A percentile compares a stretch with the other conserved stretches of the same genome.
Evolutionary conservation across 30 jellyfish, hydroid and myxozoan species (phyloP).

Genomic region (Pelagia noctiluca): DNA sequence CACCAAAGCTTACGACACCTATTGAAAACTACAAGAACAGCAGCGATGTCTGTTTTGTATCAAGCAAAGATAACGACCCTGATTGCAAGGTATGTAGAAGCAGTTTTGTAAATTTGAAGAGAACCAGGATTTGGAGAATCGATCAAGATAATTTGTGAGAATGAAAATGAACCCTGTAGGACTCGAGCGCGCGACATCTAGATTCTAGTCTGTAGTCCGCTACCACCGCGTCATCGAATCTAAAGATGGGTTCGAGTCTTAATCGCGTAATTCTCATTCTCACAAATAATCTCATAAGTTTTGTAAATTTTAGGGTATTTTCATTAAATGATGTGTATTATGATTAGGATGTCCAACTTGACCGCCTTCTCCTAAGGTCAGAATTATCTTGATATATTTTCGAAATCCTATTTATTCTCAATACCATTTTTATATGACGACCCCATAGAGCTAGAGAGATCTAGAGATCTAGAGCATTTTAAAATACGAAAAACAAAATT

Average conservation of each 20-base stretch:
- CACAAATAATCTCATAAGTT: background rate
- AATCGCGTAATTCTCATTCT: background rate
- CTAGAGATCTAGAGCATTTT: background rate
- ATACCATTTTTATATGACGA: background rate
- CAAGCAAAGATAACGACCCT: background rate
- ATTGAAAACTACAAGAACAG: background rate
- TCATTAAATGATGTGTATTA: background rate
- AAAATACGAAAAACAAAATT: background rate
- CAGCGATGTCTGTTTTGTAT: background rate
- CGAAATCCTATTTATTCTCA: background rate
- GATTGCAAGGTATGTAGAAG: slow-evolving; percentile 9
- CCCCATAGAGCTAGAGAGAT: slow-evolving; percentile 5
- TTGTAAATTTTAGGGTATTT: background rate
- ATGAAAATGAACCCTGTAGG: background rate
- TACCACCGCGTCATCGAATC: background rate
- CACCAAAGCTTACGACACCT: background rate
- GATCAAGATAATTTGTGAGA: background rate
- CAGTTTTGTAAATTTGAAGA: background rate
- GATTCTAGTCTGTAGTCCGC: background rate
- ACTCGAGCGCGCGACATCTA: background rate
- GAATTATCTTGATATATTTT: background rate
- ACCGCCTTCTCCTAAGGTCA: background rate
- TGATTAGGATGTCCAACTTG: background rate
- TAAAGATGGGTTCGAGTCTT: background rate
- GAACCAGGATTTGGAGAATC: background rate